Evolutionary conservation across 2,797 vertebrate species (phyloP).

Genomic region (Eulemur rubriventer): DNA sequence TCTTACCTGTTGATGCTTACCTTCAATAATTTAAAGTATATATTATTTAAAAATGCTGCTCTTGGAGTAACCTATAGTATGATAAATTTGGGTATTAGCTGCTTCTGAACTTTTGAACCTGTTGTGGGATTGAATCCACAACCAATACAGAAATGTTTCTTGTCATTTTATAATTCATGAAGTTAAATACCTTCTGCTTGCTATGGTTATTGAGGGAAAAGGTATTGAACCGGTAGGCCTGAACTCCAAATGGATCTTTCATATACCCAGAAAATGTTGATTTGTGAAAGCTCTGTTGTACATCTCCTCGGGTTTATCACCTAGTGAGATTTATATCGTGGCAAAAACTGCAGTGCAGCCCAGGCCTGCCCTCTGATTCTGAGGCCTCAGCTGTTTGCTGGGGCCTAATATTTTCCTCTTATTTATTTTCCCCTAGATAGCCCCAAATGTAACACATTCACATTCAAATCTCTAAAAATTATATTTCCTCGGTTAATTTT

Average conservation of each 20-base stretch:
- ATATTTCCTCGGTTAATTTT: not conserved
- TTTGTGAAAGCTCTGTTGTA: slow-evolving; percentile 79
- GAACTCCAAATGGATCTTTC: slow-evolving; percentile 82
- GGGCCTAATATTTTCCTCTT: not conserved
- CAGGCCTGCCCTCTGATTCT: not conserved
- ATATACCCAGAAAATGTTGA: slow-evolving; percentile 79
- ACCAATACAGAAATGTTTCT: slow-evolving; percentile 79
- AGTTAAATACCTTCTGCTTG: slow-evolving; percentile 83
- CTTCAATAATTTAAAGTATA: slow-evolving; percentile 79
- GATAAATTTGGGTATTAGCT: slow-evolving; percentile 76
- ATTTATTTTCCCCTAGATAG: not conserved
- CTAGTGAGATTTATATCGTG: slow-evolving; percentile 79
- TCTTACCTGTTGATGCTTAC: slow-evolving; percentile 74
- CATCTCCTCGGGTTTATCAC: slow-evolving; percentile 79
- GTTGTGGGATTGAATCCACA: slow-evolving; percentile 80
- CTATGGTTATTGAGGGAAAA: slow-evolving; percentile 79
- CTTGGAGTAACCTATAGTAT: slow-evolving; percentile 60
- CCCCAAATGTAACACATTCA: not conserved
- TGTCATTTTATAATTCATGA: slow-evolving; percentile 82
- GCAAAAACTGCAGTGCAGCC: slow-evolving; percentile 29
- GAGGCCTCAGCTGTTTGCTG: not conserved
- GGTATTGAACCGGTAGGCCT: slow-evolving; percentile 74
- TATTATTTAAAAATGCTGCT: slow-evolving; percentile 72
- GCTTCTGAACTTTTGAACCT: slow-evolving; percentile 85
- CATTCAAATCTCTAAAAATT: not conserved